Base-by-base conservation (phyloP, 2,797 vertebrate genomes). In the Etheostoma nigrum region DNA sequence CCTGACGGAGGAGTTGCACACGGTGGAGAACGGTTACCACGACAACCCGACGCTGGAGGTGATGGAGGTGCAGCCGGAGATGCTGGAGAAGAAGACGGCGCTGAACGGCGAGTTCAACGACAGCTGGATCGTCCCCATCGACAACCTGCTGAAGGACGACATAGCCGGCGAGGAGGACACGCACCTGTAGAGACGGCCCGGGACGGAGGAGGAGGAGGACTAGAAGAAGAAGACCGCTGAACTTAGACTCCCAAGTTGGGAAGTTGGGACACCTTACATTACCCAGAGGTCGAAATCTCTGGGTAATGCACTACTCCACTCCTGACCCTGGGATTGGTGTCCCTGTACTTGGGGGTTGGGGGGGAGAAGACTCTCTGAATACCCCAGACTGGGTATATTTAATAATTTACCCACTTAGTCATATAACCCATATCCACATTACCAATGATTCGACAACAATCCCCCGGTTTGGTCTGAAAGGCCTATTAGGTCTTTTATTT, bases 1-100 rank as follows among this genome's bases (percentile, higher is more conserved):
- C 73, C 95, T 99, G 88, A 99, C 98, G 0, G 98, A 99, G 85
- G 98, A 99, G 93, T 95, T 99, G 75, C 97, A 98, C 87, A 98
- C 97, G 0, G 96, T 98, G 87, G 98, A 99, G 95, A 99, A 99
- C 0, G 97, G 98, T 67, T 99, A 99, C 95, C 98, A 99, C 0
- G 98, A 99, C 93, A 99, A 99, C 86, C 98, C 98, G 1, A 99
- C 97, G 0, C 91, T 99, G 91, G 98, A 99, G 86, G 97, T 99
- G 93, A 99, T 98, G 97, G 98, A 99, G 94, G 96, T 96, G 61
- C 96, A 96, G 69, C 95, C 97, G 0, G 97, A 98, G 91, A 98
- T 98, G 97, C 96, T 97, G 89, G 98, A 99, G 93, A 99, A 99
- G 90, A 98, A 97, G 88, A 25, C 82, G 78, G 92, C 91, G n/a